These are phyloP conservation scores for Spodoptera littoralis DNA, from an alignment of 2,888 invertebrate species.

Conservation along the genomic window DNA sequence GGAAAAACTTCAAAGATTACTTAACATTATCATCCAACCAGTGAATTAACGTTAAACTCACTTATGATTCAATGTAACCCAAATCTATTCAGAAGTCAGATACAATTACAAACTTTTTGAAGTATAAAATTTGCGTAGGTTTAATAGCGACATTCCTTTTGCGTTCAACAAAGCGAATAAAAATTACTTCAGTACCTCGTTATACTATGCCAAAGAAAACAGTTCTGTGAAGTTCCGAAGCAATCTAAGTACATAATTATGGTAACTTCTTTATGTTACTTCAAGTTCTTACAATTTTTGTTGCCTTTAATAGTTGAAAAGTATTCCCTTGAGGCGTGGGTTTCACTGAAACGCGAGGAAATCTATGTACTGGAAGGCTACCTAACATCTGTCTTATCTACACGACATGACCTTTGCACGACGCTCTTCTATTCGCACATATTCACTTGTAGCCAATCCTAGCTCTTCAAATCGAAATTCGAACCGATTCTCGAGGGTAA, in stretches of 20 bases:
- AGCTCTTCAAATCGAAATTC: conserved; percentile 52
- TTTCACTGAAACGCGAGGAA: conserved; percentile 29
- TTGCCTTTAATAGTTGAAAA: conserved; percentile 25
- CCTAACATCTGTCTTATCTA: conserved; percentile 49
- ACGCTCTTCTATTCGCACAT: conserved; percentile 31
- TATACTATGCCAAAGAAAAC: conserved; percentile 31
- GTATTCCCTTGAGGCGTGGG: conserved; percentile 21
- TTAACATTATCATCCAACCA: too few relatives aligned
- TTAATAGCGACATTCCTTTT: neutral
- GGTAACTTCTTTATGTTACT: conserved; percentile 25
- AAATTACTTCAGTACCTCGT: conserved; percentile 18
- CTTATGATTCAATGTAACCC: neutral
- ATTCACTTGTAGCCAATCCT: conserved; percentile 47
- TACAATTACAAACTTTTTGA: conserved; percentile 22
- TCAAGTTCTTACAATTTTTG: conserved; percentile 17
- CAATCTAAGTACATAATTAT: conserved; percentile 34
- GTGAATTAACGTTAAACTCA: too few relatives aligned
- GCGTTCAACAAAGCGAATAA: conserved; percentile 16
- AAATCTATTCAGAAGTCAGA: conserved; percentile 8
- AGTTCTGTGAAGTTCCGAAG: conserved; percentile 24
- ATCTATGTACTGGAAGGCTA: conserved; percentile 46
- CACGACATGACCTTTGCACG: conserved; percentile 42
- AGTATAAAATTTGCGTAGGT: conserved; percentile 11
- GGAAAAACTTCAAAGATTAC: too few relatives aligned
- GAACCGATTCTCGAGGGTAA: conserved; percentile 58